These are phyloP conservation scores for Triplophysa siluroides DNA, from an alignment of 2,113 vertebrate genomes.

Conservation along the genomic window DNA sequence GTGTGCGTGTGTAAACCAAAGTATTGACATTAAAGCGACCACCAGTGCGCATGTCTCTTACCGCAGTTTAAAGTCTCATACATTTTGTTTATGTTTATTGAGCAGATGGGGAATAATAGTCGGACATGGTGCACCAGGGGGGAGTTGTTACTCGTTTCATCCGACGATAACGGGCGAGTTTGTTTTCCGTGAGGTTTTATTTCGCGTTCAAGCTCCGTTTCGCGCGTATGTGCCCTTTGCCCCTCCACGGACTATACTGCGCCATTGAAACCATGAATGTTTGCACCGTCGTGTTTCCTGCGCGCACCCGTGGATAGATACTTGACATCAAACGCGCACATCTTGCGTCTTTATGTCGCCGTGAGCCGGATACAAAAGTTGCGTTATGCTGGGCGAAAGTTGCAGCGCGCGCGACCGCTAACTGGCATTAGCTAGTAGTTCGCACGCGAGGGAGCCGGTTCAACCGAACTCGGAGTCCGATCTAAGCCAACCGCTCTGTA, in stretches of 20 bases:
- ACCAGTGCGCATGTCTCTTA: constrained; percentile 49
- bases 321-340: too few relatives aligned
- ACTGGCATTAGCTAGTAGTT: background rate
- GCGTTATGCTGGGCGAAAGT: background rate
- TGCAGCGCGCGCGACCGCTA: constrained; percentile 10
- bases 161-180: background rate
- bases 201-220: constrained; percentile 37
- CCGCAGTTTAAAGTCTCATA: constrained; percentile 53
- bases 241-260: constrained; percentile 34
- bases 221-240: constrained; percentile 53
- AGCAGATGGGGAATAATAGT: constrained; percentile 10
- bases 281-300: background rate
- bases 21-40: constrained; percentile 20
- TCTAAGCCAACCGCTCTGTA: background rate
- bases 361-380: background rate
- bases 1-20: background rate
- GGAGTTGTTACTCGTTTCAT: background rate
- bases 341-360: background rate
- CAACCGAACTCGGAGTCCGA: background rate
- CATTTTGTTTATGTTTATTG: constrained; percentile 9
- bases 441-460: background rate
- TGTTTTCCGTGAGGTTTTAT: background rate
- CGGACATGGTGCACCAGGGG: background rate
- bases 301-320: background rate
- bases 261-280: constrained; percentile 43